Conservation (phyloP, 2,113 vertebrate genomes). For the Apaloderma vittatum region DNA sequence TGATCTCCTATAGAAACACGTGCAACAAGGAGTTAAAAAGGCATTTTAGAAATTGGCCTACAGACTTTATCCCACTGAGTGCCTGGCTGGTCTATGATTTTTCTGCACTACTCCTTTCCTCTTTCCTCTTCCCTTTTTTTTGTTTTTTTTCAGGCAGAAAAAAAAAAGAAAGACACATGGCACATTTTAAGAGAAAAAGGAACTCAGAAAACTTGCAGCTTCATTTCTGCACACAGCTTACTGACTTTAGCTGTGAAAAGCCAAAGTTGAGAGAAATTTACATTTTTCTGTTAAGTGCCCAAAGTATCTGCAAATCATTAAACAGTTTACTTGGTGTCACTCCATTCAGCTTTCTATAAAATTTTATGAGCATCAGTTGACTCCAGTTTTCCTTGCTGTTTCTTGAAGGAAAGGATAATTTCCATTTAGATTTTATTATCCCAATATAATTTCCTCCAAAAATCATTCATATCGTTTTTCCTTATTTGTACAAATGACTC, state of each 20-base stretch:
- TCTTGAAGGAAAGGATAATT: background rate
- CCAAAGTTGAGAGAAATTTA: conserved; percentile 31
- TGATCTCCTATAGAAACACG: background rate
- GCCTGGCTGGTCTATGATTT: background rate
- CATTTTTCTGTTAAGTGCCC: background rate
- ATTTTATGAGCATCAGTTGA: background rate
- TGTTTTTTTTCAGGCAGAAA: background rate
- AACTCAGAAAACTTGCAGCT: conserved; percentile 26
- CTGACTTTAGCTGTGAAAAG: conserved; percentile 54
- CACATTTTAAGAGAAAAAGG: conserved; percentile 33
- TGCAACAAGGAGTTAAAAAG: background rate
- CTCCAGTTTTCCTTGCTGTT: background rate
- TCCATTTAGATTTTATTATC: conserved; percentile 3
- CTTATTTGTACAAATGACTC: conserved; percentile 11
- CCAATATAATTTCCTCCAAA: background rate
- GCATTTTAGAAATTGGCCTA: background rate
- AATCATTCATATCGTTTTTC: background rate
- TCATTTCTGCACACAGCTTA: conserved; percentile 32
- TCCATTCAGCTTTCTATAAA: background rate
- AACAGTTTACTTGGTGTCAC: conserved; percentile 12
- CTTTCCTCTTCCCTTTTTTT: background rate
- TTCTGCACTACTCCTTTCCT: background rate
- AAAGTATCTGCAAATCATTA: conserved; percentile 47
- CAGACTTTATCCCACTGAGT: background rate
- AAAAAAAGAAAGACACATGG: conserved; percentile 24